Base-by-base conservation (phyloP, 2,113 vertebrate species). In the Ciconia maguari region DNA sequence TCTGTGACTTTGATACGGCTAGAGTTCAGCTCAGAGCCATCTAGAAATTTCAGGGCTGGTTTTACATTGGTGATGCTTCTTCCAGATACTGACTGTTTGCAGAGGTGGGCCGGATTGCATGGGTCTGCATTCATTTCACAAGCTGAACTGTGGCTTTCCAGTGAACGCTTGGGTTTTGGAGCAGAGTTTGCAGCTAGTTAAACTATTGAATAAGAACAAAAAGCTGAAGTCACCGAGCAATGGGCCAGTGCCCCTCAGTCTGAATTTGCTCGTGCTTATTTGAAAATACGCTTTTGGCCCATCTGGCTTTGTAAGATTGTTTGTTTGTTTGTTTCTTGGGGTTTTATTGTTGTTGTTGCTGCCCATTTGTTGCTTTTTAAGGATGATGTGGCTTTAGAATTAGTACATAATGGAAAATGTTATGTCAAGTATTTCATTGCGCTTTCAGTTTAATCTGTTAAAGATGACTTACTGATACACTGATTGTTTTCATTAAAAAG, bases 401-500 rank as follows among this genome's bases (percentile, higher is more conserved):
- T 70, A 78, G 76, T 46, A 38, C 64, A 81, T 51, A 89, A 94
- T 71, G 64, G 72, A 94, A 94, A 83, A 88, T 55, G 3, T 83
- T 86, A 83, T 65, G 52, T 83, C 51, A 84, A 71, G 25, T 14
- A 66, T 76, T 87, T 95, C 18, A 57, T 29, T 81, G 64, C 3
- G 10, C 27, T 90, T 90, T 90, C 70, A 52, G 30, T 94, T 86
- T 86, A 93, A 92, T 88, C 27, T 26, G 6, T 94, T 92, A 95
- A 92, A 94, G 66, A 69, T 62, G 34, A 64, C 62, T 84, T 74
- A 75, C 36, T 72, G 58, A 90, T 65, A 72, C 11, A 46, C 62
- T 41, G 48, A 38, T 60, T 71, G 52, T 61, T 95, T 86, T 86
- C 30, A 70, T 83, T 95, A 70, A 83, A 79, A 92, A 65, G 66